phyloP scores from a whole-genome alignment of 2,888 invertebrate genomes.

The Ecliptopera silaceata region DNA sequence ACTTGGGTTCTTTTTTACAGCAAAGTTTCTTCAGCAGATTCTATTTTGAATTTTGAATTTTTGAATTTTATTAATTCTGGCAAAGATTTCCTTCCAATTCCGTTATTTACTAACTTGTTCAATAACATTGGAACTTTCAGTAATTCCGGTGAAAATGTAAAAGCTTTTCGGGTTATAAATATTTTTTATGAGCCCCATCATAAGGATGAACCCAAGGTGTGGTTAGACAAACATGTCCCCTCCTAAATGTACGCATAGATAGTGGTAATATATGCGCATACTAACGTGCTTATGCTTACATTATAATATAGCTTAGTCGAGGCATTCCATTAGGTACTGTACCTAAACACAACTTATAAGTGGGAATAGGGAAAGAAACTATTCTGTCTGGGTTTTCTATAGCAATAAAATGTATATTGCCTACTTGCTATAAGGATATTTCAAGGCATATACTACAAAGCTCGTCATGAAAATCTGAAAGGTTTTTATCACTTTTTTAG shows the following conservation, averaged over 20 bases:
- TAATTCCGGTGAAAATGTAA: background rate
- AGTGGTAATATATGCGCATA: conserved; percentile 35
- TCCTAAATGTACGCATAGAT: conserved; percentile 20
- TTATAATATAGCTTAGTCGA: conserved; percentile 8
- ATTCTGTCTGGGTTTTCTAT: background rate
- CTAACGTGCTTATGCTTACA: background rate
- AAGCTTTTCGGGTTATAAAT: conserved; percentile 16
- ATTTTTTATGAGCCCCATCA: conserved; percentile 13
- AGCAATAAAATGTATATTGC: too few species aligned
- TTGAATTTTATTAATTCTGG: too few species aligned
- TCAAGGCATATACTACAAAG: too few species aligned
- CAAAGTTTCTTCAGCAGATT: too few species aligned
- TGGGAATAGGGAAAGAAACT: background rate
- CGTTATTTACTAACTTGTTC: too few species aligned
- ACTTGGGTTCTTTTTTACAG: too few species aligned
- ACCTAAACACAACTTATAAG: background rate
- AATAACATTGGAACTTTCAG: background rate
- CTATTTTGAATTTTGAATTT: too few species aligned
- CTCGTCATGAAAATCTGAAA: too few species aligned
- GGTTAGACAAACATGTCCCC: conserved; percentile 33
- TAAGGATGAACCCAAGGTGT: conserved; percentile 33
- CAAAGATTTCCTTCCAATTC: too few species aligned
- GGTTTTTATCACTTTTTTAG: too few species aligned
- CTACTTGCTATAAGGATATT: too few species aligned
- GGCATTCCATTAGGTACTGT: background rate